Evolutionary conservation across 1,140 invertebrate genomes (phyloP), one percentile per base, ranked within the genome.

Genomic region (Micrasema longulum): DNA sequence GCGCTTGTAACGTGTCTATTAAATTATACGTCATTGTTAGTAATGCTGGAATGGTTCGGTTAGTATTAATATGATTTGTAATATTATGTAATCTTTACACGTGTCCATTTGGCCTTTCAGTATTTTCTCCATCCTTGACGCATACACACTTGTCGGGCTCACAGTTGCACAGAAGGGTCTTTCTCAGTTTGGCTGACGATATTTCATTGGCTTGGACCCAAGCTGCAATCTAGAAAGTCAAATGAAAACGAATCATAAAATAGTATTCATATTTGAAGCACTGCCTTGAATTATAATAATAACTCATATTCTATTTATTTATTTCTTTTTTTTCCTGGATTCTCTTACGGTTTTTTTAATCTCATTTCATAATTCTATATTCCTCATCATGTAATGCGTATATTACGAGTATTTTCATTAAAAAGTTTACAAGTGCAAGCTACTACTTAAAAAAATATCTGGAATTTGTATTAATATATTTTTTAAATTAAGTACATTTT

Each of bases 131-230:
- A 3, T 11, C 57, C 23, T 12, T 47, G 7, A 52, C 22, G 50
- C 74, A 76, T 50, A 62, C 50, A 22, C 74, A 76, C 35, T 70
- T 47, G 12, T 69, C 67, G 0, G 60, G 66, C 4, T 70, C 67
- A 55, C 74, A 76, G 12, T 62, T 62, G 47, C 71, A 72, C 35
- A 62, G 35, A 14, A 45, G 26, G 9, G 48, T 62, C 36, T 72
- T 76, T 64, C 74, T 76, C 1, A 84, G 77, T 57, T 81, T 82
- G 0, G 83, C 82, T 7, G 83, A 85, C 38, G 82, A 84, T 1
- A 84, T 63, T 7, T 85, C 82, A 68, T 85, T 84, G 65, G 83
- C 82, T 73, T 84, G 80, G 20, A 85, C 83, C 84, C 84, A 85
- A 0, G 84, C 79, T 16, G 82, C 82, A 76, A 85, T 77, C 84